These are phyloP conservation scores for Neocrepidodera transversa DNA, from an alignment of 2,888 invertebrate genomes.

Conservation along the genomic window DNA sequence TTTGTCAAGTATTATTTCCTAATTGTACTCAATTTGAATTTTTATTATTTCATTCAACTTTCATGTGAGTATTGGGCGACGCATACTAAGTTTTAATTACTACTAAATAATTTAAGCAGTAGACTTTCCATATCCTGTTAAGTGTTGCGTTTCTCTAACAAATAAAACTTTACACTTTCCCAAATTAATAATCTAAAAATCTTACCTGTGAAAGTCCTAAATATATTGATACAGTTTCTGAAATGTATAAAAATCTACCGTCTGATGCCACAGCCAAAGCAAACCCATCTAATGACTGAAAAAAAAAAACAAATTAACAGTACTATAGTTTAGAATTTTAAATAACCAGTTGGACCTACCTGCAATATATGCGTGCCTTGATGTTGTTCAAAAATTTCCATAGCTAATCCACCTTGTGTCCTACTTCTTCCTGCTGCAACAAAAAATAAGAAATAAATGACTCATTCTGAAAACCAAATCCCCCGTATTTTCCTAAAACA, in stretches of 20 bases:
- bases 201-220: constrained; percentile 96
- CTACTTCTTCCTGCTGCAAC: constrained; percentile 79
- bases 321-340: too few relatives aligned
- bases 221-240: constrained; percentile 99
- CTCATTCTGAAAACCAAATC: neutral
- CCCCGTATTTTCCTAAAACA: constrained; percentile 14
- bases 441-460: constrained; percentile 46
- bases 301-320: constrained; percentile 54
- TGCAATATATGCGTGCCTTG: constrained; percentile 98
- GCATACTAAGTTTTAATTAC: constrained; percentile 34
- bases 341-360: constrained; percentile 65
- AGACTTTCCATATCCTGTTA: constrained; percentile 28
- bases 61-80: constrained; percentile 26
- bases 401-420: constrained; percentile 72
- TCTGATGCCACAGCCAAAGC: constrained; percentile 95
- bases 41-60: constrained; percentile 36
- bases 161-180: constrained; percentile 24
- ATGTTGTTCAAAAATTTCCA: constrained; percentile 94
- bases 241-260: constrained; percentile 98
- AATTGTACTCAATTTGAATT: constrained; percentile 29
- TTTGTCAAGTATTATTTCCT: constrained; percentile 31
- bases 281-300: constrained; percentile 96
- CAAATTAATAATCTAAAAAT: constrained; percentile 6
- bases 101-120: constrained; percentile 29
- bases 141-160: constrained; percentile 28